A percentile compares a stretch with the other conserved stretches of the same genome.
These are phyloP conservation scores for Ibidorhyncha struthersii DNA, from an alignment of 2,113 vertebrate species.

Conservation along the genomic window DNA sequence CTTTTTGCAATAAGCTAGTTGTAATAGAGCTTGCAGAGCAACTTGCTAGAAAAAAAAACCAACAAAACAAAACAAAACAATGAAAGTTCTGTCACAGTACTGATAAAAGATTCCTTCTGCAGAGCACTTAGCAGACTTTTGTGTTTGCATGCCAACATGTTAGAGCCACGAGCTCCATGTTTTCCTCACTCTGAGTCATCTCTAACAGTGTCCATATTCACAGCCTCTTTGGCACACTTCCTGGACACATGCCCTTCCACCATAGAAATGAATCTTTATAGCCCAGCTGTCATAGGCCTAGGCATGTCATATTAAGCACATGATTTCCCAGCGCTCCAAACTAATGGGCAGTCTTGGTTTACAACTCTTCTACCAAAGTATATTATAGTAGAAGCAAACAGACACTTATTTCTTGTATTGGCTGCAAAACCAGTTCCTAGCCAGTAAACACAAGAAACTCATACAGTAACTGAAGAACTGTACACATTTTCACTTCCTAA, in stretches of 20 bases:
- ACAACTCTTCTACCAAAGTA: neutral
- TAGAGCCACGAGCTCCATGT: neutral
- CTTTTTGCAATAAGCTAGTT: neutral
- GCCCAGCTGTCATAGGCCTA: conserved; percentile 6
- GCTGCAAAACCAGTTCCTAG: neutral
- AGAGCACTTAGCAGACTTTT: neutral
- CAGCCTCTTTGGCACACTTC: neutral
- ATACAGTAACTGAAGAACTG: neutral
- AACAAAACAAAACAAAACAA: neutral
- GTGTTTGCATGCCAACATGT: conserved; percentile 22
- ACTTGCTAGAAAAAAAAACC: neutral
- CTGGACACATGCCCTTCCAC: neutral
- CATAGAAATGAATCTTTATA: neutral
- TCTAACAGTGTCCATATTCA: conserved; percentile 23
- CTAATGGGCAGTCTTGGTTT: neutral
- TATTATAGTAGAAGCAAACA: neutral
- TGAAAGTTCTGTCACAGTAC: neutral
- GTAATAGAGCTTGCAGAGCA: neutral
- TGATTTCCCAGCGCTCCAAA: neutral
- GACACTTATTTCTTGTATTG: neutral
- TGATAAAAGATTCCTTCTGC: neutral
- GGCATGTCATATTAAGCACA: neutral
- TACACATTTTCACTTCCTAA: neutral
- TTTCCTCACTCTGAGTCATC: neutral
- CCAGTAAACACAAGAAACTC: neutral